Percentiles rank a stretch among this genome's conserved stretches.
These are phyloP conservation scores for Euzophera pinguis DNA, from an alignment of 2,888 invertebrate species.

Conservation along the genomic window DNA sequence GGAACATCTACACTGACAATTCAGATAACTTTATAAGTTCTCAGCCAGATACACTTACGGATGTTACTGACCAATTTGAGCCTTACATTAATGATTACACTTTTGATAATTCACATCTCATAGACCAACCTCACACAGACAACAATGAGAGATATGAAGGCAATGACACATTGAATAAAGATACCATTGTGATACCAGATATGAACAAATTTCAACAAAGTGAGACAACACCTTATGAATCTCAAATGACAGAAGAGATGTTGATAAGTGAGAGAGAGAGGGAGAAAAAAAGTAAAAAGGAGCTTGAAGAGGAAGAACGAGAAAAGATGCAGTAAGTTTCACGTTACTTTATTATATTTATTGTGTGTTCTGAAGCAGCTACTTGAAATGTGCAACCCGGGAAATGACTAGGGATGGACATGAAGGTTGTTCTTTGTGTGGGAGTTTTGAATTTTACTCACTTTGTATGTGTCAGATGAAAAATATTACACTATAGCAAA, in stretches of 20 bases:
- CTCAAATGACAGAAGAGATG: slow-evolving; percentile 62
- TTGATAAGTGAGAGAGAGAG: slow-evolving; percentile 79
- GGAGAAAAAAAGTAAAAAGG: slow-evolving; percentile 87
- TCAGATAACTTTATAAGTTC: slow-evolving; percentile 51
- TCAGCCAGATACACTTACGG: slow-evolving; percentile 51
- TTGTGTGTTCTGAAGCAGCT: too few relatives aligned
- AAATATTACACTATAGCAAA: too few relatives aligned
- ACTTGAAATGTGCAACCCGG: too few relatives aligned
- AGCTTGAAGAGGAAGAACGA: slow-evolving; percentile 95
- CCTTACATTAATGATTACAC: slow-evolving; percentile 63
- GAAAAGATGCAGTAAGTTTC: slow-evolving; percentile 95
- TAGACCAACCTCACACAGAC: slow-evolving; percentile 37
- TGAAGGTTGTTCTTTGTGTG: too few relatives aligned
- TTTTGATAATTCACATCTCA: slow-evolving; percentile 48
- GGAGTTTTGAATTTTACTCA: too few relatives aligned
- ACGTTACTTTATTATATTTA: not conserved
- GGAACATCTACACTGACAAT: slow-evolving; percentile 64
- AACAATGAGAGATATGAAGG: slow-evolving; percentile 36
- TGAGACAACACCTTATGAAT: slow-evolving; percentile 48
- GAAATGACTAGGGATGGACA: too few relatives aligned
- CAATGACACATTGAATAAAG: slow-evolving; percentile 33
- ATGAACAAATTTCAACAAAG: slow-evolving; percentile 54
- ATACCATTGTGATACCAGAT: slow-evolving; percentile 39
- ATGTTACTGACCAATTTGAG: slow-evolving; percentile 58
- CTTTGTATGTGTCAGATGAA: too few relatives aligned